phyloP scores from a whole-genome alignment of 2,888 invertebrate species.

The Apamea anceps region DNA sequence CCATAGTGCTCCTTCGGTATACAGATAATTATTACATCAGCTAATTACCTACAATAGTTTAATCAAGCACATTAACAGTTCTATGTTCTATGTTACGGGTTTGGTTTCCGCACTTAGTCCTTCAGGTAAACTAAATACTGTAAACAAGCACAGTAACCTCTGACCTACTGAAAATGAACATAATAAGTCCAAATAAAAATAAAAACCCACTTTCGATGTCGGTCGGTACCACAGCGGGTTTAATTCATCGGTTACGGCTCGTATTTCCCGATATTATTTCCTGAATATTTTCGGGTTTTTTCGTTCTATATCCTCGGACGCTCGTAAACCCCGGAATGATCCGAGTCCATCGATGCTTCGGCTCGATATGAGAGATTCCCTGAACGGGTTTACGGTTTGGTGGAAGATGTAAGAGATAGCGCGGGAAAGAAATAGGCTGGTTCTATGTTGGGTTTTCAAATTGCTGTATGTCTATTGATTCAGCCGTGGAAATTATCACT shows the following conservation, averaged over 20 bases:
- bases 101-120: too few relatives aligned
- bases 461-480: not conserved
- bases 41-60: not conserved
- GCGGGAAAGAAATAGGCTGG: not conserved
- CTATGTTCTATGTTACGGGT: too few relatives aligned
- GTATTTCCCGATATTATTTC: slow-evolving; percentile 84
- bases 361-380: slow-evolving; percentile 85
- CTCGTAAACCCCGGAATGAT: slow-evolving; percentile 87
- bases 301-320: slow-evolving; percentile 76
- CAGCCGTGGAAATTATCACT: not conserved
- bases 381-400: slow-evolving; percentile 70
- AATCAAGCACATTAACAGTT: not conserved
- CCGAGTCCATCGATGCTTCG: slow-evolving; percentile 83
- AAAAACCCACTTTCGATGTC: slow-evolving; percentile 10
- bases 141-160: not conserved
- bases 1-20: too few relatives aligned
- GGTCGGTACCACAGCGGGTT: slow-evolving; percentile 60
- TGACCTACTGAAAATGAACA: slow-evolving; percentile 14
- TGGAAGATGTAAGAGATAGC: slow-evolving; percentile 54
- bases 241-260: slow-evolving; percentile 84
- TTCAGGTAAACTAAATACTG: too few relatives aligned
- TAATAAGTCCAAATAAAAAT: slow-evolving; percentile 14
- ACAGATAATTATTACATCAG: not conserved
- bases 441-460: not conserved
- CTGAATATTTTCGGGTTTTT: slow-evolving; percentile 83